phyloP scores from a whole-genome alignment of 2,888 invertebrate species.

The Venusia cambrica region DNA sequence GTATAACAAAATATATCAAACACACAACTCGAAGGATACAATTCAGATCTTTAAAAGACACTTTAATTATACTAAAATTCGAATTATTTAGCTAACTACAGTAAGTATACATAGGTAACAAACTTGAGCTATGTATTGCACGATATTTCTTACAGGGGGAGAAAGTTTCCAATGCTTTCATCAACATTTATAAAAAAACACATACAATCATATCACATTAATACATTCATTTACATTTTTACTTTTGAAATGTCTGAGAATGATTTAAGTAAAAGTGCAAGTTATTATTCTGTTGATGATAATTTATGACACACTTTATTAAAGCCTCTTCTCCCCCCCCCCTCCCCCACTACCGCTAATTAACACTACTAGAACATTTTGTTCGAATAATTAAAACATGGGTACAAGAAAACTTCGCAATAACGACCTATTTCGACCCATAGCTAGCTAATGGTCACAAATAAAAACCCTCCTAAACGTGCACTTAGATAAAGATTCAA shows the following conservation, averaged over 20 bases:
- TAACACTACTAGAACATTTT: constrained; percentile 21
- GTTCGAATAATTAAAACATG: constrained; percentile 13
- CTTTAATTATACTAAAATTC: constrained; percentile 32
- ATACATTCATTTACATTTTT: too few relatives aligned
- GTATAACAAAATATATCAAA: constrained; percentile 34
- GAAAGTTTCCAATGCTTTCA: too few relatives aligned
- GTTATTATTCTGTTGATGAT: too few relatives aligned
- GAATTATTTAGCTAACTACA: constrained; percentile 46
- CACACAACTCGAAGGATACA: constrained; percentile 28
- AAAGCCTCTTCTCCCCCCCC: constrained; percentile 3
- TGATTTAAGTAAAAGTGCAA: too few relatives aligned
- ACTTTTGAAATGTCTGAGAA: constrained; percentile 5
- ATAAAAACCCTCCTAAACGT: constrained; percentile 15
- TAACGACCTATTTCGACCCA: too few relatives aligned
- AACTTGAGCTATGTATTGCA: constrained; percentile 67
- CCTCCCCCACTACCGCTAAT: constrained; percentile 13
- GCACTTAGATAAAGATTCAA: constrained; percentile 13
- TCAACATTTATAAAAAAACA: too few relatives aligned
- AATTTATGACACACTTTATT: too few relatives aligned
- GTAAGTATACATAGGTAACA: constrained; percentile 64
- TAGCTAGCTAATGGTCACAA: too few relatives aligned
- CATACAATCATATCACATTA: too few relatives aligned
- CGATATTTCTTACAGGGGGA: constrained; percentile 33
- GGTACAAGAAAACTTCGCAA: constrained; percentile 13
- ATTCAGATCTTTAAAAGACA: constrained; percentile 51